These are phyloP conservation scores for Anastrepha obliqua DNA, from an alignment of 1,140 invertebrate genomes.

Conservation along the genomic window DNA sequence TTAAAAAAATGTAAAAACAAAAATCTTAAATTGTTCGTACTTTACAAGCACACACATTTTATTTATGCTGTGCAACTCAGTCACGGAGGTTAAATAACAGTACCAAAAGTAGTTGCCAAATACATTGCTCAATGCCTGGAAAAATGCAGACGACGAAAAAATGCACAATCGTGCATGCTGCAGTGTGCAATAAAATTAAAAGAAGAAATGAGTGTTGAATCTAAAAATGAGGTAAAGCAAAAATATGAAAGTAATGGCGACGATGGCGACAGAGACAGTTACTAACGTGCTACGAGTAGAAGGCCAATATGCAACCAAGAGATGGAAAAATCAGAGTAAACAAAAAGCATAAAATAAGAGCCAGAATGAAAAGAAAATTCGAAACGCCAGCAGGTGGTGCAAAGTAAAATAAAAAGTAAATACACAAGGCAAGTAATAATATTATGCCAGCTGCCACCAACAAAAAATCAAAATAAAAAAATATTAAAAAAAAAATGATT, in stretches of 20 bases:
- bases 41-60: too few relatives aligned
- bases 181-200: conserved; percentile 19
- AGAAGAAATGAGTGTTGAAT: not conserved
- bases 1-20: too few relatives aligned
- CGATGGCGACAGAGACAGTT: not conserved
- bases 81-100: conserved; percentile 15
- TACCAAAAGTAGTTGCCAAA: conserved; percentile 2
- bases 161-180: conserved; percentile 2
- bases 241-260: not conserved
- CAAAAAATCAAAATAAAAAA: not conserved
- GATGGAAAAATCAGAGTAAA: conserved; percentile 7
- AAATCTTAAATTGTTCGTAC: too few relatives aligned
- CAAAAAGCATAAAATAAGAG: not conserved
- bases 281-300: not conserved
- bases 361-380: conserved; percentile 6
- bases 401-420: not conserved
- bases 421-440: not conserved
- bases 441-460: conserved; percentile 14
- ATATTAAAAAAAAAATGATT: not conserved
- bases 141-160: conserved; percentile 27
- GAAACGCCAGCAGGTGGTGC: not conserved
- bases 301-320: not conserved
- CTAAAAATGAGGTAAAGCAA: not conserved
- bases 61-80: not conserved
- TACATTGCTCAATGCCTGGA: not conserved